phyloP scores from a whole-genome alignment of 2,797 vertebrate genomes.

The Macropodus opercularis region DNA sequence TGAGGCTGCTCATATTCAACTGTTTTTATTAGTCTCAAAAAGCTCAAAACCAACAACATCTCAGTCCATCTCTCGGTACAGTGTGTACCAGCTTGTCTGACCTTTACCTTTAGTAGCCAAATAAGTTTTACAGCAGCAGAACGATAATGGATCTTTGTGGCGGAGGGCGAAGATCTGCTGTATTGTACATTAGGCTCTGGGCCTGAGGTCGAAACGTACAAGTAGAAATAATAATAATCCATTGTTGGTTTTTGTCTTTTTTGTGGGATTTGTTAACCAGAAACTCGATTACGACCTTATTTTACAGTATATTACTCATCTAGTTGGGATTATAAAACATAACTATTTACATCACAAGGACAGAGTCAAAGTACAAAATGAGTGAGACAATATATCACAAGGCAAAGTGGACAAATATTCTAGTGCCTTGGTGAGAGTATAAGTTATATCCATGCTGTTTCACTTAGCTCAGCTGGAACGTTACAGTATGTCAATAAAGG shows the following conservation, averaged over 20 bases:
- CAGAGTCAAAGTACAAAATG: conserved; percentile 22
- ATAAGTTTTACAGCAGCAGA: not conserved
- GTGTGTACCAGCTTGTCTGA: not conserved
- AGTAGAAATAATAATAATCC: not conserved
- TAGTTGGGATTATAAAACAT: conserved; percentile 12
- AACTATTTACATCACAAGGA: conserved; percentile 18
- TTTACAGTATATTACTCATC: conserved; percentile 6
- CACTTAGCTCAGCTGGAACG: conserved; percentile 58
- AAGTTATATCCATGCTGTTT: conserved; percentile 61
- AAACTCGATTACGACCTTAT: conserved; percentile 18
- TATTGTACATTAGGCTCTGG: not conserved
- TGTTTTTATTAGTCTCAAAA: conserved; percentile 20
- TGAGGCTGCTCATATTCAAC: conserved; percentile 12
- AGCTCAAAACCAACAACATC: conserved; percentile 14
- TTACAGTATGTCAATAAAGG: conserved; percentile 71
- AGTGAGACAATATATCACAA: conserved; percentile 58
- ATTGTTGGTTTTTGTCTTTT: conserved; percentile 17
- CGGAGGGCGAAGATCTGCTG: not conserved
- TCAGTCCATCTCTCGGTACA: not conserved
- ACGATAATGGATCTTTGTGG: not conserved
- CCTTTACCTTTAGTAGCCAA: not conserved
- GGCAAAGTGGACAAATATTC: conserved; percentile 62
- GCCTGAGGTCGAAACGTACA: not conserved
- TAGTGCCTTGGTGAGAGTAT: conserved; percentile 70
- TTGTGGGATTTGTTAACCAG: conserved; percentile 15